phyloP scores from a whole-genome alignment of 1,140 invertebrate genomes.

The Prorops nasuta region DNA sequence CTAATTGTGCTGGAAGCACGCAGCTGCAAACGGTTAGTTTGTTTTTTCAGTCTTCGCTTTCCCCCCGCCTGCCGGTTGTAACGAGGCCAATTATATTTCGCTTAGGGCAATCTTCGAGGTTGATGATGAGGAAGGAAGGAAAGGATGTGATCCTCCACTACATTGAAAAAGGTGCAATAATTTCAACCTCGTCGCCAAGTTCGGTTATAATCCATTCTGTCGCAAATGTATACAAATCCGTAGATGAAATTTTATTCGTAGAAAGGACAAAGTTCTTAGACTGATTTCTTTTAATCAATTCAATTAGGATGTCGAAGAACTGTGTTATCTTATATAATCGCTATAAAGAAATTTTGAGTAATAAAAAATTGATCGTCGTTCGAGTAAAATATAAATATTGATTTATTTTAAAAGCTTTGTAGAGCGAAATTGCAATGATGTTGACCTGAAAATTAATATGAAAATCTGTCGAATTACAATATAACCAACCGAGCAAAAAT shows the following conservation, averaged over 20 bases:
- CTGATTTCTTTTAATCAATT: too few species aligned
- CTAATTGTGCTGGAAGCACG: neutral
- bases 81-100: constrained; percentile 34
- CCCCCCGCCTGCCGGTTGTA: constrained; percentile 4
- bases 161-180: constrained; percentile 6
- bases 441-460: neutral
- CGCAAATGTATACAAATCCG: too few species aligned
- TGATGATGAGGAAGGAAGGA: constrained; percentile 19
- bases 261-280: too few species aligned
- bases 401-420: neutral
- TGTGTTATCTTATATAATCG: too few species aligned
- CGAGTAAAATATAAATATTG: neutral
- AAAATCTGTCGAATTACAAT: neutral
- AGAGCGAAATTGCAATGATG: constrained; percentile 9
- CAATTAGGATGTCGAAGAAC: too few species aligned
- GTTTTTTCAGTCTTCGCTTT: neutral
- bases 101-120: constrained; percentile 29
- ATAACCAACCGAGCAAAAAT: neutral
- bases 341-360: neutral
- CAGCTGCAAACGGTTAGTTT: constrained; percentile 12
- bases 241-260: too few species aligned
- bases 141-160: constrained; percentile 13
- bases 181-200: too few species aligned
- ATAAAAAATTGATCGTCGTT: neutral
- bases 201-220: too few species aligned